Conservation (phyloP, 2,888 invertebrate species). For the Brachylomia viminalis region DNA sequence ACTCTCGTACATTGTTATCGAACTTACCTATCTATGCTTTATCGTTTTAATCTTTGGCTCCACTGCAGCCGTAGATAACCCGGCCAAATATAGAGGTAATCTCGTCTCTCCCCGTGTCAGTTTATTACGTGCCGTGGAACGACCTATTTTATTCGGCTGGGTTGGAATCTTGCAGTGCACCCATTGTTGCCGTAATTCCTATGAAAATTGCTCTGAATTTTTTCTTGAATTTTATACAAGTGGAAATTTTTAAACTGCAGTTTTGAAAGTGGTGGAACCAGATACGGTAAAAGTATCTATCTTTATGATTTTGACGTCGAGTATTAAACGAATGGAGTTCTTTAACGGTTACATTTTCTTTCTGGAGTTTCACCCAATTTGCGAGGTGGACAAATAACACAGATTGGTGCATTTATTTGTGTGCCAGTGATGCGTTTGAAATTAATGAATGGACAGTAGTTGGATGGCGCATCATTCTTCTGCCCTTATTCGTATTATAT, state of each 20-base stretch:
- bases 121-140: constrained; percentile 78
- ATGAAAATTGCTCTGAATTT: constrained; percentile 47
- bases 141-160: constrained; percentile 80
- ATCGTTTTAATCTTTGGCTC: constrained; percentile 68
- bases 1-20: constrained; percentile 48
- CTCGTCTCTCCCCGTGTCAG: constrained; percentile 78
- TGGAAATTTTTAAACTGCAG: constrained; percentile 42
- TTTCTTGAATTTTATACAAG: constrained; percentile 36
- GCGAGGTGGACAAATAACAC: background rate
- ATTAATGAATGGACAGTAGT: background rate
- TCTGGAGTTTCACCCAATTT: background rate
- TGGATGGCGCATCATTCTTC: too few species aligned
- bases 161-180: constrained; percentile 74
- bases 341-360: background rate
- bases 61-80: constrained; percentile 83
- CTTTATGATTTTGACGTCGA: constrained; percentile 13
- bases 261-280: constrained; percentile 20
- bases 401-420: too few species aligned
- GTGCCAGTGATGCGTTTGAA: background rate
- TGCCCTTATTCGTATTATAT: too few species aligned
- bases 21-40: constrained; percentile 59
- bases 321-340: constrained; percentile 18
- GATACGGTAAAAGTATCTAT: constrained; percentile 32
- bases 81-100: constrained; percentile 88
- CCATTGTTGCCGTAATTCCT: constrained; percentile 51